phyloP scores from a whole-genome alignment of 1,140 invertebrate genomes.

The Propsilocerus akamusi region DNA sequence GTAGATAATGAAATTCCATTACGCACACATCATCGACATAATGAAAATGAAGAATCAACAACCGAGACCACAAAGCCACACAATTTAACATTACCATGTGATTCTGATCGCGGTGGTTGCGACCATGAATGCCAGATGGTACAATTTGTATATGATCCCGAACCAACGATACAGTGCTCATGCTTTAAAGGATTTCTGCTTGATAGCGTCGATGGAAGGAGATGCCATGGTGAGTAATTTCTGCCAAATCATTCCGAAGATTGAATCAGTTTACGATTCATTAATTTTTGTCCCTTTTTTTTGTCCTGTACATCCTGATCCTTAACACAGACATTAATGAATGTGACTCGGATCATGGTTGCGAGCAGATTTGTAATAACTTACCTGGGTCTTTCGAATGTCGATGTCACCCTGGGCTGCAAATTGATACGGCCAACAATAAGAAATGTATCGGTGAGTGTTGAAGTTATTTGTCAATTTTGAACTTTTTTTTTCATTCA shows the following conservation, averaged over 20 bases:
- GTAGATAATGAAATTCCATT: constrained; percentile 4
- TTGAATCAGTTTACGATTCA: background rate
- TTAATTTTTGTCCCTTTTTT: background rate
- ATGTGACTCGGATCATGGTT: constrained; percentile 44
- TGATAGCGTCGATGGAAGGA: constrained; percentile 14
- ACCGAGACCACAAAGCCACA: background rate
- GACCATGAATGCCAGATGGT: constrained; percentile 20
- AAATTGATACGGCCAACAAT: constrained; percentile 10
- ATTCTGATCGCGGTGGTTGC: constrained; percentile 17
- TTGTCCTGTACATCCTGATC: background rate
- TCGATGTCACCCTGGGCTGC: constrained; percentile 36
- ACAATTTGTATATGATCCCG: constrained; percentile 16
- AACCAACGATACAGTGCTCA: constrained; percentile 15
- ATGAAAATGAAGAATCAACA: background rate
- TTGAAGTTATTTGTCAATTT: too few species aligned
- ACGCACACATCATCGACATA: background rate
- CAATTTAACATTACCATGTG: constrained; percentile 9
- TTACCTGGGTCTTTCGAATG: constrained; percentile 50
- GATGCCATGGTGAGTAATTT: constrained; percentile 15
- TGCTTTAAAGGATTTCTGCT: constrained; percentile 18
- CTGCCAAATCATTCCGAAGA: background rate
- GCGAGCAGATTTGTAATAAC: constrained; percentile 43
- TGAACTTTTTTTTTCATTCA: too few species aligned
- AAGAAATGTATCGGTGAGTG: constrained; percentile 22
- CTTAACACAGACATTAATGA: constrained; percentile 49